phyloP scores from a whole-genome alignment of 2,113 vertebrate species.

The Chlamydotis undulata region DNA sequence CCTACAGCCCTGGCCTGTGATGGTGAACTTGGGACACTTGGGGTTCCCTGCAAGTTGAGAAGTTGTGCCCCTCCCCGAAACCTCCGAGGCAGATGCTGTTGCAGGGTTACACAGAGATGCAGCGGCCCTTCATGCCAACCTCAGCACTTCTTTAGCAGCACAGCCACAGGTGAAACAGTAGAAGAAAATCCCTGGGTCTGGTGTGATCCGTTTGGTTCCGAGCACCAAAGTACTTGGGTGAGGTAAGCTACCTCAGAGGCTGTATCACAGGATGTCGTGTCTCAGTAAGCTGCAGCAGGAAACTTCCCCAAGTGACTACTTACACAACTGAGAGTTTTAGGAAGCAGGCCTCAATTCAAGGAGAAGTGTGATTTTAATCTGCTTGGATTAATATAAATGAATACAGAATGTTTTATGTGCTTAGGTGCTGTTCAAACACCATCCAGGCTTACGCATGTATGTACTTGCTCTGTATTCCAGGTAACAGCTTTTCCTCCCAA shows the following conservation, averaged over 20 bases:
- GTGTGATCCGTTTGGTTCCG: not conserved
- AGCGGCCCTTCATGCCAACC: not conserved
- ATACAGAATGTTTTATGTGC: not conserved
- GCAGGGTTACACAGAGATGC: not conserved
- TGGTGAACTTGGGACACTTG: not conserved
- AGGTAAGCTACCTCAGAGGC: not conserved
- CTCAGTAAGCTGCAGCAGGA: not conserved
- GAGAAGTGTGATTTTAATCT: not conserved
- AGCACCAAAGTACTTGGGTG: rapidly evolving
- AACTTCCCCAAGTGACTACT: not conserved
- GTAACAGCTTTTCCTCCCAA: not conserved
- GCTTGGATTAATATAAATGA: not conserved
- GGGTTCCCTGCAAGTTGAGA: not conserved
- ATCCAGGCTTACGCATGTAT: not conserved
- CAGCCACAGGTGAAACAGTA: not conserved
- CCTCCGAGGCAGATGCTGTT: not conserved
- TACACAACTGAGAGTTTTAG: not conserved
- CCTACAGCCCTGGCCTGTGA: not conserved
- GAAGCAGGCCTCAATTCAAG: not conserved
- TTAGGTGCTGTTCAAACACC: not conserved
- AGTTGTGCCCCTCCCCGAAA: not conserved
- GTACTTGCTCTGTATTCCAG: not conserved
- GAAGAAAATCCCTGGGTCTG: not conserved
- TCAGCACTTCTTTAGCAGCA: not conserved
- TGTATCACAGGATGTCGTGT: not conserved